These are phyloP conservation scores for Lochmaea capreae DNA, from an alignment of 2,888 invertebrate species.

Conservation along the genomic window DNA sequence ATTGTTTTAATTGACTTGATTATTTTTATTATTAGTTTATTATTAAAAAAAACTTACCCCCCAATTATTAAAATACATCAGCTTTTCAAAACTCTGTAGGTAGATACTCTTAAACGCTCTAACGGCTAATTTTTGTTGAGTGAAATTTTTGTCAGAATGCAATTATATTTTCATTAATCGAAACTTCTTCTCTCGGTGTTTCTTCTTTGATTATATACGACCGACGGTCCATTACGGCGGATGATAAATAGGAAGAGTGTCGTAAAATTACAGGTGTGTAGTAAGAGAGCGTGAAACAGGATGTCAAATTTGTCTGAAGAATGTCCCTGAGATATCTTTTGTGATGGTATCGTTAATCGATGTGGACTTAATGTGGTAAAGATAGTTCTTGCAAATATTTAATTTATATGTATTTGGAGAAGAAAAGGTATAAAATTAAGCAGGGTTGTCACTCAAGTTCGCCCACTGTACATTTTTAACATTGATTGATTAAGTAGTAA, in stretches of 20 bases:
- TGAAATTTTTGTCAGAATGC: constrained; percentile 16
- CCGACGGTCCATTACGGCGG: constrained; percentile 29
- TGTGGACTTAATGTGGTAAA: constrained; percentile 6
- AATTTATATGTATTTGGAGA: no score
- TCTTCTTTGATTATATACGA: constrained; percentile 13
- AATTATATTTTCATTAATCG: constrained; percentile 42
- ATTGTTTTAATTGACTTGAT: no score
- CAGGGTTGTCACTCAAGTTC: no score
- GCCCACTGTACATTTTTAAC: no score
- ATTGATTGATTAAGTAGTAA: no score
- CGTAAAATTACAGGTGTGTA: constrained; percentile 41
- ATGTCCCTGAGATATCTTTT: constrained; percentile 33
- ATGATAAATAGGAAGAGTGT: constrained; percentile 34
- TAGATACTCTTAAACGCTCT: no score
- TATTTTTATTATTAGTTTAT: no score
- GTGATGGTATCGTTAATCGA: constrained; percentile 30
- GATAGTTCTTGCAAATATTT: background rate
- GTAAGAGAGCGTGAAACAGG: constrained; percentile 41
- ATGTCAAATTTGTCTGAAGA: constrained; percentile 43
- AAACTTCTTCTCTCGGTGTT: constrained; percentile 13
- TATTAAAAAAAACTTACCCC: no score
- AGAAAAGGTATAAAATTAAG: no score
- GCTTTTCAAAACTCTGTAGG: no score
- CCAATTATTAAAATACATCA: no score
- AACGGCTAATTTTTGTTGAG: background rate